Evolutionary conservation across 2,888 invertebrate species (phyloP), one percentile per base, ranked within the genome.

Genomic region (Gymnosoma rotundatum): DNA sequence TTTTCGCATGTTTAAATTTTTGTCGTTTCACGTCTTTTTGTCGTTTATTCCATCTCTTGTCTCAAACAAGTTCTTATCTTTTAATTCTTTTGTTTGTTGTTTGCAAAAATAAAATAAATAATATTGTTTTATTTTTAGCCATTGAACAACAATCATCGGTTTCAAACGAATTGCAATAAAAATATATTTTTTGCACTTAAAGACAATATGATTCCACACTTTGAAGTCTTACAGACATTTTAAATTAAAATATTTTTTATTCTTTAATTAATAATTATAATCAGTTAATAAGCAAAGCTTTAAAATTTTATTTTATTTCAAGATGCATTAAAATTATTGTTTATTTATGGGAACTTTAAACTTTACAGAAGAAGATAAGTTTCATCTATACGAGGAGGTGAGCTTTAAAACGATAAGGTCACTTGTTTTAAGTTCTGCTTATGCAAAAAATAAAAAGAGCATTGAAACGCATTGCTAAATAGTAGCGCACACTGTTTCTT

Each of bases 301-400:
- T 63, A 42, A 69, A 70, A 50, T 50, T 54, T n/a, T 76, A 52
- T 60, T 32, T 6, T 52, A 25, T 79, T 50, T 25, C 9, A 52
- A 52, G 64, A 58, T 21, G 61, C 42, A 63, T 60, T 18, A 36
- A 69, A 45, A 63, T 32, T 42, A 54, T 67, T 50, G 32, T 32
- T 67, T 42, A 36, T 21, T 38, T 50, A 32, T 25, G 58, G 5
- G 70, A 70, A 52, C 70, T 82, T 76, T 83, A 45, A 64, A 16
- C 48, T 12, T 10, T 1, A 36, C 2, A 32, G 14, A 12, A 10
- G 12, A n/a, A 54, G 18, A 80, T 32, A 48, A 66, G 20, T 36
- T 42, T 56, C 12, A 3, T 36, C 8, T 20, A 8, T 3, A 52
- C 14, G 2, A 42, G 9, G 2, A 42, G 9, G 18, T 48, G 54